Evolutionary conservation across 2,113 vertebrate genomes (phyloP).

Genomic region (Bujurquina vittata): DNA sequence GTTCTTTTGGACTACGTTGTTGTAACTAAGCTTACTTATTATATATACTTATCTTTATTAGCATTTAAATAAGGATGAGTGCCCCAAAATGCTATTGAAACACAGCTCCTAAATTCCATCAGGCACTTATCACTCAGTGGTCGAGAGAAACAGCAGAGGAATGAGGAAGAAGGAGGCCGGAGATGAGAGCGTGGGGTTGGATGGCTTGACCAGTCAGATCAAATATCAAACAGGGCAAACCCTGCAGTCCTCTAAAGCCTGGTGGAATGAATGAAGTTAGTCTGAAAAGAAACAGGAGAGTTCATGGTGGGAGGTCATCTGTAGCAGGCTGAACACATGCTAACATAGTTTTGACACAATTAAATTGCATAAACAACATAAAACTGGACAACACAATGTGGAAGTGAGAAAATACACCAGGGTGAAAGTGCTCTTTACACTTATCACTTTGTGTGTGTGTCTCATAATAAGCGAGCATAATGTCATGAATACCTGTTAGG

Average conservation of each 20-base stretch:
- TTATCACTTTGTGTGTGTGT: too few species aligned
- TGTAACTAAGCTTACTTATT: neutral
- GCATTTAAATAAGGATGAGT: neutral
- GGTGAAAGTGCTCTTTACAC: too few species aligned
- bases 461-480: neutral
- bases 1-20: neutral
- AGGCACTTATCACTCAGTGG: constrained; percentile 23
- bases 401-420: neutral
- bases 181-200: constrained; percentile 12
- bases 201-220: constrained; percentile 62
- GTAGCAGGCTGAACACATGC: neutral
- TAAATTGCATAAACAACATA: neutral
- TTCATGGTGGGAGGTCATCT: constrained; percentile 20
- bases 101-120: constrained; percentile 65
- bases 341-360: too few species aligned
- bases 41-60: neutral
- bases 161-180: constrained; percentile 26
- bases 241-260: constrained; percentile 52
- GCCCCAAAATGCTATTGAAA: constrained; percentile 42
- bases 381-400: neutral
- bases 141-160: neutral
- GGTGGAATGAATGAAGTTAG: constrained; percentile 59
- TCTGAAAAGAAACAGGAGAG: constrained; percentile 18
- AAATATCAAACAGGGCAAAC: constrained; percentile 70
- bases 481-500: neutral